Evolutionary conservation across 2,113 vertebrate species (phyloP).

Genomic region (Probosciger aterrimus): DNA sequence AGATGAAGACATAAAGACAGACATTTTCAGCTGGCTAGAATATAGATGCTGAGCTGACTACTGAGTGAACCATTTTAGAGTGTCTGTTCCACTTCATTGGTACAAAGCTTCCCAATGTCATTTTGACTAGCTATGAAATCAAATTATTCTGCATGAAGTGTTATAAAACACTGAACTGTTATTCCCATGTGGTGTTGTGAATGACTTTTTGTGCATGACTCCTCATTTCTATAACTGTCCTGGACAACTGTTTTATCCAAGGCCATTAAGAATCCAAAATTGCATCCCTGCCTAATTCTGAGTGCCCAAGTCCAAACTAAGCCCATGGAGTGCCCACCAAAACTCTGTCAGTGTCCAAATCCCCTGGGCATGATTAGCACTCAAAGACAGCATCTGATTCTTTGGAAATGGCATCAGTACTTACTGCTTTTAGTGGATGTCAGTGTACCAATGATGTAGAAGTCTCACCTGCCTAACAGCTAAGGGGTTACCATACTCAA

Average conservation of each 20-base stretch:
- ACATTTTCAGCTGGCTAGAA: not conserved
- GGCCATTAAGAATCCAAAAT: not conserved
- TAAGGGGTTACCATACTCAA: not conserved
- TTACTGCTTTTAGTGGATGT: not conserved
- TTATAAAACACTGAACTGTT: not conserved
- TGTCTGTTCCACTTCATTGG: not conserved
- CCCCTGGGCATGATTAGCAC: not conserved
- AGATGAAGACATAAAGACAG: not conserved
- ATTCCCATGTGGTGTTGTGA: not conserved
- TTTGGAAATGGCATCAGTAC: not conserved
- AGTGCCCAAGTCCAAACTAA: not conserved
- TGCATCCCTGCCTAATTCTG: not conserved
- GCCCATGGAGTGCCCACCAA: rapidly evolving
- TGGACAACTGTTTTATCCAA: not conserved
- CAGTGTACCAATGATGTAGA: not conserved
- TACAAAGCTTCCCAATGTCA: not conserved
- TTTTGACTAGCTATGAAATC: not conserved
- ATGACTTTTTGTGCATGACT: not conserved
- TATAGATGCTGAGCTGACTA: not conserved
- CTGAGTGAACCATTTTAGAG: not conserved
- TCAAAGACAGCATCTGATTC: not conserved
- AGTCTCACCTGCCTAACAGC: not conserved
- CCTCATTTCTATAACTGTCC: not conserved
- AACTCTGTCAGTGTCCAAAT: not conserved
- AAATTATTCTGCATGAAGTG: not conserved